phyloP scores from a whole-genome alignment of 2,113 vertebrate species.

The Xiphias gladius region DNA sequence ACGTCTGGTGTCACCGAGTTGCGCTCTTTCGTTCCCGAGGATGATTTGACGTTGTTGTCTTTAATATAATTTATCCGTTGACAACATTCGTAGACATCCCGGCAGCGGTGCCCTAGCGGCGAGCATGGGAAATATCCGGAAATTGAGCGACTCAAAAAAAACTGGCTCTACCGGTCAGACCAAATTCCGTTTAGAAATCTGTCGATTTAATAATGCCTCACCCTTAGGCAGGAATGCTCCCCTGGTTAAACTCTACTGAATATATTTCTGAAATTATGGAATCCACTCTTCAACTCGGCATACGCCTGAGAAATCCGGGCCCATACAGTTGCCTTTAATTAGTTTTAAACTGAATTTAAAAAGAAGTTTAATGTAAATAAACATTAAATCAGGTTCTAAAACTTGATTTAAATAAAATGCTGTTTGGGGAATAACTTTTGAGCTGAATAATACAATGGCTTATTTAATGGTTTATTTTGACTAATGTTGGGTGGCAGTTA shows the following conservation, averaged over 20 bases:
- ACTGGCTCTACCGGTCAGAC: neutral
- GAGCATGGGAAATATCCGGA: slow-evolving; percentile 28
- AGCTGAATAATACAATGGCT: no score
- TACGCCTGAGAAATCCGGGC: accelerated
- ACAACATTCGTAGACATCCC: neutral
- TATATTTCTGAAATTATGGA: accelerated
- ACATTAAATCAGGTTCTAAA: neutral
- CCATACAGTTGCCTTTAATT: neutral
- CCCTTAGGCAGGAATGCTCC: accelerated
- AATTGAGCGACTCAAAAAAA: neutral
- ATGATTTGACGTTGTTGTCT: accelerated
- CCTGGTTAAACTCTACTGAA: accelerated
- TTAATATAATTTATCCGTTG: neutral
- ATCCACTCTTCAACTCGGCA: neutral
- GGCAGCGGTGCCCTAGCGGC: neutral
- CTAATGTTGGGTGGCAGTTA: no score
- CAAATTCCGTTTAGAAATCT: neutral
- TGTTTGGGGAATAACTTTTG: neutral
- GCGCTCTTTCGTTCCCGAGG: accelerated
- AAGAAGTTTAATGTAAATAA: neutral
- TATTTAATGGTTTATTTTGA: no score
- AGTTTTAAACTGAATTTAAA: neutral
- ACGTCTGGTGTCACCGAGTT: neutral
- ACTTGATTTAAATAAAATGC: neutral
- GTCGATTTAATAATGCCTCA: neutral